Base-by-base conservation (phyloP, 2,797 vertebrate species). In the Rhinichthys osculus region DNA sequence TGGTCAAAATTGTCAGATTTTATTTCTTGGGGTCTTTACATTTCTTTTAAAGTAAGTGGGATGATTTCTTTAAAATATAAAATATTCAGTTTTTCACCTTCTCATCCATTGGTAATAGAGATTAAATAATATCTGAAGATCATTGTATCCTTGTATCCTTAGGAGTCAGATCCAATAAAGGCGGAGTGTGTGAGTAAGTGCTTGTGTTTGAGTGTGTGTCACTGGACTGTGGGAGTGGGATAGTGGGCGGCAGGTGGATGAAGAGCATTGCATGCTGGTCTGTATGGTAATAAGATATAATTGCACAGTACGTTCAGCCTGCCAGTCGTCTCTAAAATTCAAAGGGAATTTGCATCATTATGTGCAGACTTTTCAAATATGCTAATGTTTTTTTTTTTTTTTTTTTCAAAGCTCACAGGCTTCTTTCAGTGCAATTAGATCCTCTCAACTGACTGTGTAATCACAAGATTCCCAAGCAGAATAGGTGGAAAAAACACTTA, bases 211-310 rank as follows among this genome's bases (percentile, higher is more conserved):
- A 23, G 52, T 33, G 47, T 70, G 33, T 57, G 52, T 69, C 44
- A 52, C 23, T 50, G 23, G 57, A 30, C 8, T 33, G 78, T 78
- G 78, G 82, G 78, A 66, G 88, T 81, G 54, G 19, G 71, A 69
- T 78, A 64, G 78, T 88, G 78, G 79, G 69, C 59, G 80, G 74
- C 64, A 82, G 69, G 77, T 66, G 81, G 76, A 85, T 78, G 59
- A 71, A 74, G 81, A 83, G 72, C 62, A 64, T 44, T 66, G 67
- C 67, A 57, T 69, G 76, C 83, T 50, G 69, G 69, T 85, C 82
- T 85, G 82, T 82, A 87, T 86, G 86, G 81, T 87, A 88, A 89
- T 85, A 85, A 87, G 86, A 86, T 79, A 76, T 86, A 89, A 88
- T 84, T 82, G 82, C 74, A 83, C 72, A 59, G 47, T 82, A 73